Conservation (phyloP, 2,113 vertebrate species). For the Bubalus kerabau region DNA sequence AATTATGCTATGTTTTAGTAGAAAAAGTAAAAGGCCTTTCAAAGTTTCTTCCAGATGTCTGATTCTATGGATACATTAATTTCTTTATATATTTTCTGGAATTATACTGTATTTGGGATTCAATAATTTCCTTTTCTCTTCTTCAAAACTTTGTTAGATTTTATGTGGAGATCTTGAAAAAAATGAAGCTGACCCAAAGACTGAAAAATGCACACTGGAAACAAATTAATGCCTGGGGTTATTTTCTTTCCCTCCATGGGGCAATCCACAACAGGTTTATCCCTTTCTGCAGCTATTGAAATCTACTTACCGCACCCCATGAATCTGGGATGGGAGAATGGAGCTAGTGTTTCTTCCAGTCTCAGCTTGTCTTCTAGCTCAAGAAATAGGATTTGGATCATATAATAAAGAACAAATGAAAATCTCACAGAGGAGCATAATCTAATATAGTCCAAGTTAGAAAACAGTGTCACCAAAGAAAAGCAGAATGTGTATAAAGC, state of each 20-base stretch:
- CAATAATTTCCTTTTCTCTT: background rate
- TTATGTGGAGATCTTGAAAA: background rate
- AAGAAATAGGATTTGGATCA: slow-evolving; percentile 19
- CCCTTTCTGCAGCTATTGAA: background rate
- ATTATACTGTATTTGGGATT: background rate
- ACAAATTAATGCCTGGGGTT: background rate
- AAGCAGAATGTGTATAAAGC: background rate
- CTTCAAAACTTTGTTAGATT: background rate
- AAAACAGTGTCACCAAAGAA: background rate
- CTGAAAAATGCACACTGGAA: background rate
- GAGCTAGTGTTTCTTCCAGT: background rate
- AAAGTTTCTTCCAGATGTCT: background rate
- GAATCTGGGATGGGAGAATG: background rate
- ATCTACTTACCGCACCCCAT: background rate
- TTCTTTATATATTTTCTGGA: background rate
- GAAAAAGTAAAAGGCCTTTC: background rate
- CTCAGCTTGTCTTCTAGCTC: slow-evolving; percentile 17
- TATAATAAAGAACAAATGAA: background rate
- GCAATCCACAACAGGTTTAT: background rate
- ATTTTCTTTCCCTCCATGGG: background rate
- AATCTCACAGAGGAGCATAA: background rate
- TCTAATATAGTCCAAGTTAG: background rate
- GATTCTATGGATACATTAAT: background rate
- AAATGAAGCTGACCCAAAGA: background rate
- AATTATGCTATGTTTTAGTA: background rate